These are phyloP conservation scores for Opisthograptis luteolata DNA, from an alignment of 2,888 invertebrate genomes.

Conservation along the genomic window DNA sequence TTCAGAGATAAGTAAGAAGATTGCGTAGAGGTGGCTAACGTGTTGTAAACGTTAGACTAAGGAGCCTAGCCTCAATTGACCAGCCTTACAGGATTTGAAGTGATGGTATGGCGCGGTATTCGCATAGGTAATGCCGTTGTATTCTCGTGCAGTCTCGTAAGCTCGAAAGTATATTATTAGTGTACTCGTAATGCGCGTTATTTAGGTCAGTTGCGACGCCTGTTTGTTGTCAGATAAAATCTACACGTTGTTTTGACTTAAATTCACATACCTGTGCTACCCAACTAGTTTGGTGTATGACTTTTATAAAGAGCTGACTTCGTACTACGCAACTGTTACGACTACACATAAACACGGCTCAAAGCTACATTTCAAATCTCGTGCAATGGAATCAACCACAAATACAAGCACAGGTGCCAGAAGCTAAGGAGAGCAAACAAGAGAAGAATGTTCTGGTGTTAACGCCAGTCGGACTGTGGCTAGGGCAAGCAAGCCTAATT, in stretches of 20 bases:
- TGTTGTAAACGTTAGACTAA: conserved; percentile 28
- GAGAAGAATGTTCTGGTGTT: too few species aligned
- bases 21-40: conserved; percentile 63
- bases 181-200: conserved; percentile 68
- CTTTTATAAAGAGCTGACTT: too few species aligned
- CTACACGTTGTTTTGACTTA: conserved; percentile 6
- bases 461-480: too few species aligned
- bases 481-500: too few species aligned
- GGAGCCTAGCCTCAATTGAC: background rate
- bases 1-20: conserved; percentile 60
- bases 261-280: too few species aligned
- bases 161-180: conserved; percentile 74
- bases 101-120: background rate
- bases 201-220: conserved; percentile 67
- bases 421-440: too few species aligned
- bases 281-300: background rate
- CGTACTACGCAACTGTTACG: too few species aligned
- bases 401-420: too few species aligned
- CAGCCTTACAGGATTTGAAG: background rate
- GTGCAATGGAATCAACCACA: too few species aligned
- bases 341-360: too few species aligned
- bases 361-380: too few species aligned
- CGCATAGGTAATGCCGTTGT: background rate
- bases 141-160: conserved; percentile 48
- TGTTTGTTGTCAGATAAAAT: conserved; percentile 49